Percentiles rank a stretch among this genome's conserved stretches.
These are phyloP conservation scores for Diaprepes abbreviatus DNA, from an alignment of 2,888 invertebrate genomes.

Conservation along the genomic window DNA sequence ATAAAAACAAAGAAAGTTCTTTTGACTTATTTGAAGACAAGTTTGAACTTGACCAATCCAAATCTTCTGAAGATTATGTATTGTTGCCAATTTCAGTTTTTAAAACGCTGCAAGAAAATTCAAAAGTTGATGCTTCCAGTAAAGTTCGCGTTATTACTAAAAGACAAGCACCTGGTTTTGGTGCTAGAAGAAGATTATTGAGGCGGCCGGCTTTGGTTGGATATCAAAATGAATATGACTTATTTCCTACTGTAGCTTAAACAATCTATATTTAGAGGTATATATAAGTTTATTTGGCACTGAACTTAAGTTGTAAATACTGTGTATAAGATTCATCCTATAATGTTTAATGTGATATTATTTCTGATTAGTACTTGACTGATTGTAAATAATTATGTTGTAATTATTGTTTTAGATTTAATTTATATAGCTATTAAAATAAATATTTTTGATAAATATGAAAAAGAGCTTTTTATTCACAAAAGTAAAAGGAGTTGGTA, in stretches of 20 bases:
- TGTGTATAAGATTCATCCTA: too few relatives aligned
- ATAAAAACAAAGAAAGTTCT: neutral
- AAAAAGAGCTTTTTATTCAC: too few relatives aligned
- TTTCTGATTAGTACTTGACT: too few relatives aligned
- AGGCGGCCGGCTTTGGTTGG: constrained; percentile 34
- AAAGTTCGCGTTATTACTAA: constrained; percentile 9
- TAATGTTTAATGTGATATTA: too few relatives aligned
- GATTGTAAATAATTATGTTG: too few relatives aligned
- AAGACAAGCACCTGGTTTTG: constrained; percentile 13
- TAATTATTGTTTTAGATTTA: too few relatives aligned
- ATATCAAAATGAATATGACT: constrained; percentile 36
- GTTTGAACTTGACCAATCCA: neutral
- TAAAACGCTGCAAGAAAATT: constrained; percentile 6
- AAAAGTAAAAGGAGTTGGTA: too few relatives aligned
- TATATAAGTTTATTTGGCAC: too few relatives aligned
- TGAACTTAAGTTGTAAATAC: too few relatives aligned
- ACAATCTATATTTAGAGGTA: too few relatives aligned
- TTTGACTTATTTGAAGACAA: neutral
- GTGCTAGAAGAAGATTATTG: neutral
- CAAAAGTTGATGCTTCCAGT: neutral
- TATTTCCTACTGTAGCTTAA: constrained; percentile 39
- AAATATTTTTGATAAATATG: too few relatives aligned
- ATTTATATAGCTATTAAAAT: too few relatives aligned
- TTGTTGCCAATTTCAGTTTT: constrained; percentile 30
- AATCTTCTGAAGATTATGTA: constrained; percentile 8